Conservation (phyloP, 2,888 invertebrate species). For the Eilema griseolum region DNA sequence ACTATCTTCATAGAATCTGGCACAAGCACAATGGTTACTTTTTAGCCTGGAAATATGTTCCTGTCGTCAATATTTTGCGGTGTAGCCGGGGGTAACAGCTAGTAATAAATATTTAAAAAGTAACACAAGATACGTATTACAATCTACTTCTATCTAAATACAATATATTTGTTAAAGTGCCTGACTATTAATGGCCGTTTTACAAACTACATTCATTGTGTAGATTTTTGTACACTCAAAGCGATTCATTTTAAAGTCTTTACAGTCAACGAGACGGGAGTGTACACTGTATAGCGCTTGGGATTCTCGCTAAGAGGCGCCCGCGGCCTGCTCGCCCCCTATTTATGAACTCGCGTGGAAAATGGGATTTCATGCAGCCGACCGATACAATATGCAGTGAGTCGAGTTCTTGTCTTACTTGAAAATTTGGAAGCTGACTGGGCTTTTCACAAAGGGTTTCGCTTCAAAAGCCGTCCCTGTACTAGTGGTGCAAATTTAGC, state of each 20-base stretch:
- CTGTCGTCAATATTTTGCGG: background rate
- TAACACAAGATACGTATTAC: no score
- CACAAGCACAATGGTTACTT: background rate
- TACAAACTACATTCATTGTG: constrained; percentile 14
- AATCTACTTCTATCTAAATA: background rate
- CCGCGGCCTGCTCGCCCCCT: constrained; percentile 35
- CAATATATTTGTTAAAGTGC: background rate
- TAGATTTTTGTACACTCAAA: constrained; percentile 27
- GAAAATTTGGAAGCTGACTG: constrained; percentile 25
- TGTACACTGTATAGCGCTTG: constrained; percentile 23
- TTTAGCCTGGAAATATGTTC: background rate
- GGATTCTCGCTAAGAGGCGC: constrained; percentile 39
- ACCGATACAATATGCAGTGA: constrained; percentile 47
- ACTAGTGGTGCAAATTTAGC: constrained; percentile 26
- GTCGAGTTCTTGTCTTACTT: constrained; percentile 29
- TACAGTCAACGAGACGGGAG: constrained; percentile 32
- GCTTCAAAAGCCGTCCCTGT: constrained; percentile 19
- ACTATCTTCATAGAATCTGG: background rate
- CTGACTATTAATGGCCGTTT: background rate
- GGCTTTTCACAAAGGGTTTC: constrained; percentile 32
- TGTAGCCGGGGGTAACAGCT: no score
- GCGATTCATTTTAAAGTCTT: constrained; percentile 38
- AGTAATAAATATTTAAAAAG: background rate
- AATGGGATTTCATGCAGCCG: constrained; percentile 56
- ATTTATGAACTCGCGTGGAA: constrained; percentile 59